Conservation (phyloP, 2,797 vertebrate genomes). For the Hylomyscus alleni region DNA sequence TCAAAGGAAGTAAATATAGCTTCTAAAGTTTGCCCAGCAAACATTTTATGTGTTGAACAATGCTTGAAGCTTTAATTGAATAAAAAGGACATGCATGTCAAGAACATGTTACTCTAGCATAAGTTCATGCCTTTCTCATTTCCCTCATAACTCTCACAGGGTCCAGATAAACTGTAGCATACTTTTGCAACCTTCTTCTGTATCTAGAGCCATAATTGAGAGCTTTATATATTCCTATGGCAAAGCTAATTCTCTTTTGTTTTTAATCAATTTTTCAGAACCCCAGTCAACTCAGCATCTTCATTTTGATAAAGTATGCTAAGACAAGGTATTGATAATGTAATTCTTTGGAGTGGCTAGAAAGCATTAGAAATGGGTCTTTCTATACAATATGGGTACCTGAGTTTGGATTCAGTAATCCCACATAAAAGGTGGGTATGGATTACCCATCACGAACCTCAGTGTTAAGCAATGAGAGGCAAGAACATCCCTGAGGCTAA, state of each 20-base stretch:
- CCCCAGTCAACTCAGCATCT: background rate
- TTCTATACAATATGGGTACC: too few relatives aligned
- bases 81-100: background rate
- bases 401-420: background rate
- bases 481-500: background rate
- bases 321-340: slow-evolving; percentile 37
- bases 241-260: background rate
- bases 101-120: background rate
- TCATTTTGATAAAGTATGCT: slow-evolving; percentile 57
- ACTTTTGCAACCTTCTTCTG: background rate
- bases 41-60: background rate
- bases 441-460: background rate
- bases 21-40: background rate
- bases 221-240: background rate
- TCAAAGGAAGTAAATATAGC: background rate
- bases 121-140: accelerated
- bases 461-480: background rate
- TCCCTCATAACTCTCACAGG: background rate
- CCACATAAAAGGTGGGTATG: background rate
- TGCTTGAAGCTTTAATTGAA: background rate
- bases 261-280: slow-evolving; percentile 50
- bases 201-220: background rate
- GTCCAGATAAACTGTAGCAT: accelerated
- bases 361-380: background rate
- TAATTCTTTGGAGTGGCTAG: background rate